Conservation (phyloP, 2,888 invertebrate genomes). For the Drosophila borealis region DNA sequence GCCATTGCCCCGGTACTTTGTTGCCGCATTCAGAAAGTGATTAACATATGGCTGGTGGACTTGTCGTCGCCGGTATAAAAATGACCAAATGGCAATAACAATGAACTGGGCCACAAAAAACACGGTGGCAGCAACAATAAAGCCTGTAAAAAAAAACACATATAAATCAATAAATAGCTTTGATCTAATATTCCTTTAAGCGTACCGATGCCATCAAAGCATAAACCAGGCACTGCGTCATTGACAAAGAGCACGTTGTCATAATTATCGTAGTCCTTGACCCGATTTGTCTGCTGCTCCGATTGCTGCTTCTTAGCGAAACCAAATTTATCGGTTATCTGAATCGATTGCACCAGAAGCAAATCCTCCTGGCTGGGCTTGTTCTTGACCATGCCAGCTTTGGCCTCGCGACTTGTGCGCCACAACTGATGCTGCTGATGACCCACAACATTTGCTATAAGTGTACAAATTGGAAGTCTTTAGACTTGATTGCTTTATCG, state of each 20-base stretch:
- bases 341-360: slow-evolving; percentile 94
- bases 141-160: slow-evolving; percentile 86
- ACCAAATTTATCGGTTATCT: slow-evolving; percentile 96
- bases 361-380: slow-evolving; percentile 90
- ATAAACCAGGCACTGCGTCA: slow-evolving; percentile 81
- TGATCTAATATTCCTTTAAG: slow-evolving; percentile 22
- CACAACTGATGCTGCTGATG: slow-evolving; percentile 25
- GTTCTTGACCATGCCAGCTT: slow-evolving; percentile 42
- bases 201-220: slow-evolving; percentile 85
- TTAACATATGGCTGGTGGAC: slow-evolving; percentile 74
- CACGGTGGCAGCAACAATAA: slow-evolving; percentile 93
- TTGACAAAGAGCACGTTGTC: slow-evolving; percentile 88
- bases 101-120: slow-evolving; percentile 95
- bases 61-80: slow-evolving; percentile 93
- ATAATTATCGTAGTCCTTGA: slow-evolving; percentile 83
- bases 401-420: slow-evolving; percentile 78
- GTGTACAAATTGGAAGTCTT: not conserved
- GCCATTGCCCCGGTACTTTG: slow-evolving; percentile 59
- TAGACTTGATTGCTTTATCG: no score
- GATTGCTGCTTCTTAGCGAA: slow-evolving; percentile 88
- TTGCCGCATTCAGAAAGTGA: slow-evolving; percentile 55
- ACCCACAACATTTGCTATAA: slow-evolving; percentile 17
- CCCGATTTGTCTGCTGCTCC: slow-evolving; percentile 59
- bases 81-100: slow-evolving; percentile 94
- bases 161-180: not conserved